A percentile compares a stretch with the other conserved stretches of the same genome.
Evolutionary conservation across 2,113 vertebrate species (phyloP).

Genomic region (Kryptolebias marmoratus): DNA sequence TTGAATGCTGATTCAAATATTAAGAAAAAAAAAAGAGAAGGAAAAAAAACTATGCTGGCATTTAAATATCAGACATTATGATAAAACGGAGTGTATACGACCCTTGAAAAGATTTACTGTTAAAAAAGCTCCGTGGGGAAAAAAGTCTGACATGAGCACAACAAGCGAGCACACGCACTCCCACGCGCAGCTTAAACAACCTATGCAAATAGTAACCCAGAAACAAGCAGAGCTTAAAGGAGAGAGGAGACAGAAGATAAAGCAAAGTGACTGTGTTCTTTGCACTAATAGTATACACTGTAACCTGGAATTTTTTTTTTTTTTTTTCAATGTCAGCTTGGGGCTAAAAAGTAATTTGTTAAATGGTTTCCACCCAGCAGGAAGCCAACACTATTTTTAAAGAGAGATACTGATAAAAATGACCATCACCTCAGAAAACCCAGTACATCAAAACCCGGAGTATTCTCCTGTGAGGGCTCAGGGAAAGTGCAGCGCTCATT

Average conservation of each 20-base stretch:
- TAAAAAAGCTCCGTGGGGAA: background rate
- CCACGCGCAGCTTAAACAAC: constrained; percentile 19
- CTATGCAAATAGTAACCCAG: constrained; percentile 63
- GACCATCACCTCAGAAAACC: constrained; percentile 56
- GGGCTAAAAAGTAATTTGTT: constrained; percentile 79
- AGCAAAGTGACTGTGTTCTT: constrained; percentile 78
- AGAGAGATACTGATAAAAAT: constrained; percentile 53
- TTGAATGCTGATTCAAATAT: constrained; percentile 20
- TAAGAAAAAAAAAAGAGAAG: background rate
- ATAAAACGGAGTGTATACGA: constrained; percentile 1
- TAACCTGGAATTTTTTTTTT: constrained; percentile 70
- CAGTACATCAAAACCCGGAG: constrained; percentile 20
- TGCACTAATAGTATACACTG: constrained; percentile 59
- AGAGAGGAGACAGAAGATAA: constrained; percentile 49
- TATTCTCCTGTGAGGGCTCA: constrained; percentile 46
- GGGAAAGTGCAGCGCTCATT: constrained; percentile 38
- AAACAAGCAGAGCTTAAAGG: constrained; percentile 62
- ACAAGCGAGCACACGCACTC: background rate
- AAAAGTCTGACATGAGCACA: constrained; percentile 13
- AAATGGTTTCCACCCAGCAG: constrained; percentile 78
- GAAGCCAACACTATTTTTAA: constrained; percentile 73
- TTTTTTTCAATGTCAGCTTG: constrained; percentile 75
- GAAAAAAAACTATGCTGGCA: constrained; percentile 1
- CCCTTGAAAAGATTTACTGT: constrained; percentile 10
- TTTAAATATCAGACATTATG: constrained; percentile 15